Conservation (phyloP, 2,113 vertebrate genomes). For the Plectropomus leopardus region DNA sequence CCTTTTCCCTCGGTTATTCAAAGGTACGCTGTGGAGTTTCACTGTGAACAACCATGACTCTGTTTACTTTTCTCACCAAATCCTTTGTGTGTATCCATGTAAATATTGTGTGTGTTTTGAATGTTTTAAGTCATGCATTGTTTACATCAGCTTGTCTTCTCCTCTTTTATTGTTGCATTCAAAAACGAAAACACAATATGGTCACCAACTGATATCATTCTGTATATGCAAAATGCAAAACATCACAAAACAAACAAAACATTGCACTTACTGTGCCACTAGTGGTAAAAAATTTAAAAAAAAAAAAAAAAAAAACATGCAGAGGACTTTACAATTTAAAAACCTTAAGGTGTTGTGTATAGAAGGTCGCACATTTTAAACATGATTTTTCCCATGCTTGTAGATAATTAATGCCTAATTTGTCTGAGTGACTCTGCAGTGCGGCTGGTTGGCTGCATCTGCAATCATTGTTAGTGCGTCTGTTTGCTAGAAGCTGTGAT, state of each 20-base stretch:
- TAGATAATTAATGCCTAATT: not conserved
- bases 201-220: not conserved
- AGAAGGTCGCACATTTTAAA: too few relatives aligned
- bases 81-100: not conserved
- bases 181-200: not conserved
- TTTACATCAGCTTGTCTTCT: not conserved
- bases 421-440: not conserved
- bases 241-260: too few relatives aligned
- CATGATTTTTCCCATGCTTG: not conserved
- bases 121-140: not conserved
- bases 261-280: not conserved
- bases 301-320: not conserved
- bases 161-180: not conserved
- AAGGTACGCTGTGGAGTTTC: not conserved
- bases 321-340: not conserved
- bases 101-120: not conserved
- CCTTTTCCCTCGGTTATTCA: not conserved
- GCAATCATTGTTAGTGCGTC: slow-evolving; percentile 15
- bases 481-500: not conserved
- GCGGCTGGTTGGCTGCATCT: not conserved
- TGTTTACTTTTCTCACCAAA: slow-evolving; percentile 13
- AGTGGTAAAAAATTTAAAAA: too few relatives aligned
- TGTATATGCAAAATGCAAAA: too few relatives aligned
- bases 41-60: not conserved
- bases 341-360: not conserved